A percentile compares a stretch with the other conserved stretches of the same genome.
These are phyloP conservation scores for Mastigias papua DNA, from an alignment of 30 jellyfish, hydroid and myxozoan species.

Conservation along the genomic window DNA sequence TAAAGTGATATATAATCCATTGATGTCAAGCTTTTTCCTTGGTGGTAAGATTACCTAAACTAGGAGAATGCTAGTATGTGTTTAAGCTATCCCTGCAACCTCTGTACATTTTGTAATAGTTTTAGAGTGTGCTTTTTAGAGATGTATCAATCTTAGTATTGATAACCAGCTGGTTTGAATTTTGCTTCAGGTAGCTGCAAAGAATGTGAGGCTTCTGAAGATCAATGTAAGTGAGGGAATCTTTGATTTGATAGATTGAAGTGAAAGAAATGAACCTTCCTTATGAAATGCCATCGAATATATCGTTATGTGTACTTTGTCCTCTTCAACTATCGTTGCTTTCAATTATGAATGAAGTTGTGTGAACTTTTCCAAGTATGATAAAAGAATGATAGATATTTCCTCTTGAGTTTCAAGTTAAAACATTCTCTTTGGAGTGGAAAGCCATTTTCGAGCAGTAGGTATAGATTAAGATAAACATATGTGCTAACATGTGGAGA, in stretches of 20 bases:
- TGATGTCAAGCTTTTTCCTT: too few relatives aligned
- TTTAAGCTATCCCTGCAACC: too few relatives aligned
- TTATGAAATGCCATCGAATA: not conserved
- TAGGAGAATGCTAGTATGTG: too few relatives aligned
- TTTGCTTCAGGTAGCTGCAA: conserved; percentile 79
- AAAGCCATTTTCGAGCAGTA: too few relatives aligned
- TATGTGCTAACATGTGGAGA: too few relatives aligned
- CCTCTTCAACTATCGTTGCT: not conserved
- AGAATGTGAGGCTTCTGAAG: conserved; percentile 60
- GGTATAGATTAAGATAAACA: too few relatives aligned
- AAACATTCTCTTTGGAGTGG: too few relatives aligned
- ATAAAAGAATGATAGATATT: too few relatives aligned
- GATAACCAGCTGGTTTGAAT: not conserved
- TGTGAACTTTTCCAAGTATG: not conserved
- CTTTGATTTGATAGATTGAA: not conserved
- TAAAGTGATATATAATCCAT: too few relatives aligned
- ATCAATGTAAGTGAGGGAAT: conserved; percentile 60
- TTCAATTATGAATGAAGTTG: not conserved
- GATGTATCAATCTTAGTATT: not conserved
- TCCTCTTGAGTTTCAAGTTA: too few relatives aligned
- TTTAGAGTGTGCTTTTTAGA: not conserved
- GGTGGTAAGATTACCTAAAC: too few relatives aligned
- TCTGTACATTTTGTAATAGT: too few relatives aligned
- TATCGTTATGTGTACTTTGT: not conserved
- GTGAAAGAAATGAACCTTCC: not conserved